Evolutionary conservation across 2,888 invertebrate species (phyloP).

Genomic region (Nezara viridula): DNA sequence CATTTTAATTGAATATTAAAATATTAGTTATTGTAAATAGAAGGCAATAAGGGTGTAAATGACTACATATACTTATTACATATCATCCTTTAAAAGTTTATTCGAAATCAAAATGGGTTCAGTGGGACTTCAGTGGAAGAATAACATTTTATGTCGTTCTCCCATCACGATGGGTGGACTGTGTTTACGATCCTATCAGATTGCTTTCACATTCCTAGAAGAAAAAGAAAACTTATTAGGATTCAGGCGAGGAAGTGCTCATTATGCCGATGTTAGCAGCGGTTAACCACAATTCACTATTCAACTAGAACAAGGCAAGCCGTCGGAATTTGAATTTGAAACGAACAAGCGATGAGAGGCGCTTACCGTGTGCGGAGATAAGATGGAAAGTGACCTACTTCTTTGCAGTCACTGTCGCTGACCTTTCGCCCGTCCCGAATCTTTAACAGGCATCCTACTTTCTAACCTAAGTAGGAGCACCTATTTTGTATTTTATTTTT

Average conservation of each 20-base stretch:
- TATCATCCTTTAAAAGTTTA: too few relatives aligned
- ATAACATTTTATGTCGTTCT: background rate
- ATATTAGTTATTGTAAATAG: too few relatives aligned
- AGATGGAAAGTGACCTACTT: slow-evolving; percentile 15
- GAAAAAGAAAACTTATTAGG: background rate
- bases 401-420: background rate
- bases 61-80: too few relatives aligned
- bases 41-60: too few relatives aligned
- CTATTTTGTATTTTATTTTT: background rate
- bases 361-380: background rate
- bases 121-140: too few relatives aligned
- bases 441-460: background rate
- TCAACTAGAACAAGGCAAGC: background rate
- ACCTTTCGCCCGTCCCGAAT: background rate
- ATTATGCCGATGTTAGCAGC: background rate
- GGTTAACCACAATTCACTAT: background rate
- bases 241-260: background rate
- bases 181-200: background rate
- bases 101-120: too few relatives aligned
- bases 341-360: background rate
- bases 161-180: background rate
- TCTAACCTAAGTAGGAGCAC: background rate
- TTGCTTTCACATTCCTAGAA: background rate
- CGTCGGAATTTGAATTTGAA: background rate
- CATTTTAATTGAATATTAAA: too few relatives aligned